Evolutionary conservation across 2,797 vertebrate genomes (phyloP), one percentile per base, ranked within the genome.

Genomic region (Malacoraja senta): DNA sequence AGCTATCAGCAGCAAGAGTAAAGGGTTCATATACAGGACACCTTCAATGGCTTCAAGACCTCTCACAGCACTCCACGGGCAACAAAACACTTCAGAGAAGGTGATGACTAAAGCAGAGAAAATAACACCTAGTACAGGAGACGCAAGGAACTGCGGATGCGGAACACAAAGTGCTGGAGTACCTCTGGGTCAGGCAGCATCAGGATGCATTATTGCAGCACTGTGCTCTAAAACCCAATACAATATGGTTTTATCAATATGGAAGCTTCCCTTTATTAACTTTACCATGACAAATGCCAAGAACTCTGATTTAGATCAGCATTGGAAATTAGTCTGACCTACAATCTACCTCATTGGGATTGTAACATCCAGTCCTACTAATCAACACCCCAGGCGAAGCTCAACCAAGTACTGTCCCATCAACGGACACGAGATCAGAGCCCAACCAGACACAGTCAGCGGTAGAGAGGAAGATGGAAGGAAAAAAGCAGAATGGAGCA

Each of bases 11-110:
- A 8, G 79, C 8, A 53, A 17, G 24, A 53, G 26, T 74, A 44
- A 65, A 74, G 10, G 53, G 1, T 44, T 71, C 91, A 96, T 81
- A 53, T 15, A 15, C 10, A 29, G 8, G 26, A 29, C 76, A 3
- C 26, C 12, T 77, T 77, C 17, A 53, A 72, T 17, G 8, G 58
- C 8, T 24, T 29, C 24, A 83, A 53, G 80, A 53, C 1, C 21
- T 3, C 44, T 21, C 44, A 58, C 8, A 81, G 24, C 24, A 26
- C 44, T 83, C 58, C 58, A 26, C 21, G 29, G 26, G 15, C 15
- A 86, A 4, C 44, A 53, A 86, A 65, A 17, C 9, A 19, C 83
- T 86, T 86, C 29, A 13, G 15, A 17, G 19, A 29, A n/a, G 63
- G 15, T 86, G 29, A 86, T 53, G 44, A 29, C 63, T n/a, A 7